Base-by-base conservation (phyloP, 2,888 invertebrate genomes). In the Pemphredon lugubris region DNA sequence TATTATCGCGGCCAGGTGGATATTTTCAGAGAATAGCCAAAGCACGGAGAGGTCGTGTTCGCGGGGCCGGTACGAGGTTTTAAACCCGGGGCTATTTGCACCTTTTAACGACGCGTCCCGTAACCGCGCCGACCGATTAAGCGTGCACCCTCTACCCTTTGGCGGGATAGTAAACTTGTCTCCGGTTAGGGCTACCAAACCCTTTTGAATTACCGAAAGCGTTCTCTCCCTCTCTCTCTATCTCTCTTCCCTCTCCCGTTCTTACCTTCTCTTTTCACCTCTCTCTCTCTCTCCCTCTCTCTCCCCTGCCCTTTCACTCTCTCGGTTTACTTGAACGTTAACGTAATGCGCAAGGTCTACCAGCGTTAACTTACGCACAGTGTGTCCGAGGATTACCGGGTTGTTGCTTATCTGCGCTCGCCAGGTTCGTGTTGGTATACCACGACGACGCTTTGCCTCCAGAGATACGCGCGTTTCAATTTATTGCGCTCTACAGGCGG, bases 311-410 rank as follows among this genome's bases (percentile, higher is more conserved):
- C 20, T 40, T 32, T 7, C 14, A 44, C n/a, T 13, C 7, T 23
- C 26, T 20, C n/a, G 6, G 7, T 14, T 21, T 42, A 58, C 34
- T 55, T 60, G 63, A 75, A 69, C 63, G 61, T 72, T 79, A 75
- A 86, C 84, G 84, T 83, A 87, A 86, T 84, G 84, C 83, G 83
- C 83, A 80, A 83, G 86, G 83, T 84, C 84, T 84, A 83, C 79
- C 81, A 61, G 50, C 82, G 84, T 84, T 85, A 87, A 87, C 87
- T 87, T 88, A 87, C 85, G 83, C 84, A 88, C 86, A 87, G 84
- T 85, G 85, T 86, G 82, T 80, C 75, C 79, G 82, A 83, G 87
- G 87, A 88, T 88, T 88, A 87, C 86, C 83, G 84, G 83, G 85
- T 84, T 86, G 85, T 83, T 87, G 84, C 88, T 87, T 88, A 88